These are phyloP conservation scores for Malacoctenus gilli DNA, from an alignment of 2,797 vertebrate species.

Conservation along the genomic window DNA sequence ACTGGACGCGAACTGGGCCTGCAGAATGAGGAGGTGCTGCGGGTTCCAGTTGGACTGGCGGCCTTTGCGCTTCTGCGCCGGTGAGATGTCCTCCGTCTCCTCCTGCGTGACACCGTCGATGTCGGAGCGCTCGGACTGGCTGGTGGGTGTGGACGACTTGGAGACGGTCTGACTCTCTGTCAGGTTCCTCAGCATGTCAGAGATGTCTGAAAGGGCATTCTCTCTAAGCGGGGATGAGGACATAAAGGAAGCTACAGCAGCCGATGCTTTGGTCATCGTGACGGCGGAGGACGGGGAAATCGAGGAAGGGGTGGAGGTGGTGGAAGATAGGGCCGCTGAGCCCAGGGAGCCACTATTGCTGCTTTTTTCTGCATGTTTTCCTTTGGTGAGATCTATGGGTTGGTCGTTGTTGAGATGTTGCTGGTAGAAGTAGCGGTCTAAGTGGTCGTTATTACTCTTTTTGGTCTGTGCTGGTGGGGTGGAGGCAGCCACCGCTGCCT, in stretches of 20 bases:
- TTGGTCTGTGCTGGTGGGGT: conserved; percentile 93
- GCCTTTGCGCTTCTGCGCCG: conserved; percentile 97
- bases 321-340: conserved; percentile 90
- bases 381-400: conserved; percentile 99
- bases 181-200: conserved; percentile 98
- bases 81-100: conserved; percentile 93
- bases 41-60: conserved; percentile 99
- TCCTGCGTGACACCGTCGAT: conserved; percentile 92
- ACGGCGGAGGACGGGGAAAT: conserved; percentile 90
- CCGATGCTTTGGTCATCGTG: conserved; percentile 94
- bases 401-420: conserved; percentile 85
- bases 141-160: conserved; percentile 97
- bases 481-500: conserved; percentile 91
- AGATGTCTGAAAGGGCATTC: conserved; percentile 98
- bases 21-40: conserved; percentile 97
- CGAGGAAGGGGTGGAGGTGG: conserved; percentile 91
- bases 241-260: conserved; percentile 96
- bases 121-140: conserved; percentile 96
- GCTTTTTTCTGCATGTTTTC: conserved; percentile 90
- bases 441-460: conserved; percentile 88
- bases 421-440: conserved; percentile 98
- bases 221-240: conserved; percentile 95
- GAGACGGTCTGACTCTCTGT: conserved; percentile 94
- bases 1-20: conserved; percentile 98
- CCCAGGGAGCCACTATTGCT: conserved; percentile 90